These are phyloP conservation scores for Gallirallus australis DNA, from an alignment of 2,797 vertebrate species.

Conservation along the genomic window DNA sequence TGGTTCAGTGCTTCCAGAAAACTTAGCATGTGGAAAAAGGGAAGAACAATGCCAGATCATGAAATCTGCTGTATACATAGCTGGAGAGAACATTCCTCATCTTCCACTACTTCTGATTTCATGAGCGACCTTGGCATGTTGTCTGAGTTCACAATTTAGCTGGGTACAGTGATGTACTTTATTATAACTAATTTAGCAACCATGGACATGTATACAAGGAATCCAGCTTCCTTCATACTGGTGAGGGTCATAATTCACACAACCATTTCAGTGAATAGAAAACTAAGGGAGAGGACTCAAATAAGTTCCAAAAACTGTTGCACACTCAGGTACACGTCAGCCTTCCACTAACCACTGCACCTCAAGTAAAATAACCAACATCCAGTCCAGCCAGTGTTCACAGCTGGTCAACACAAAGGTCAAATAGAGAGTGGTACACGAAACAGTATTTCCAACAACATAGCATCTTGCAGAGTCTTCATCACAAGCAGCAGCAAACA, in stretches of 20 bases:
- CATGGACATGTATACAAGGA: background rate
- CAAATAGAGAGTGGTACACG: background rate
- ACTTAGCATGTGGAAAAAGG: background rate
- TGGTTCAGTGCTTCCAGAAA: background rate
- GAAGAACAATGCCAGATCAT: background rate
- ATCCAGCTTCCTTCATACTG: background rate
- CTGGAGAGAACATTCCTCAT: background rate
- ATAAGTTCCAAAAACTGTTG: background rate
- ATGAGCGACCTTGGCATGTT: background rate
- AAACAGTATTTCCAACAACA: background rate
- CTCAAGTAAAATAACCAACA: background rate
- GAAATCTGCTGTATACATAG: background rate
- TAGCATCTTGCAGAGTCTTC: background rate
- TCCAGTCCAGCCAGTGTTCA: background rate
- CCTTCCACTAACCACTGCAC: background rate
- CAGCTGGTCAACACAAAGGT: background rate
- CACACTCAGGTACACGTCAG: background rate
- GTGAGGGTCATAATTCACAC: background rate
- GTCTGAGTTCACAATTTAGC: background rate
- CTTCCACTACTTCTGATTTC: background rate
- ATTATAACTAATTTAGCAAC: conserved; percentile 13
- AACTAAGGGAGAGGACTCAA: background rate
- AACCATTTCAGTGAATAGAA: background rate
- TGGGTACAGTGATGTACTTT: background rate
- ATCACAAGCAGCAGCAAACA: conserved; percentile 37